A percentile compares a stretch with the other conserved stretches of the same genome.
Evolutionary conservation across 2,888 invertebrate genomes (phyloP).

Genomic region (Agonopterix subpropinquella): DNA sequence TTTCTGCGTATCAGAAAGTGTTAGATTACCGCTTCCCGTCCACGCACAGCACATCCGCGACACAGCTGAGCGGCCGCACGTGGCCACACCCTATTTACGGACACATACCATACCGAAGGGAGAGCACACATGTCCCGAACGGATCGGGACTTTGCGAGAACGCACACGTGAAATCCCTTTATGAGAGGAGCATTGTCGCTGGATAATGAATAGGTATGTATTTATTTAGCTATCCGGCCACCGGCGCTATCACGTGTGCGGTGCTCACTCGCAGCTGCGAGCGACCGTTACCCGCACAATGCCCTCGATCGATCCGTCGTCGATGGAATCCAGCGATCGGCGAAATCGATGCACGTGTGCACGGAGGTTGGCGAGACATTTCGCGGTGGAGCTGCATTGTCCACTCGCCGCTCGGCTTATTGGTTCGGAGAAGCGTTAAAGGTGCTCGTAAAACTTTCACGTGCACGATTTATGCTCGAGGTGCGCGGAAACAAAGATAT

Average conservation of each 20-base stretch:
- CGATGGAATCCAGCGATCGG: constrained; percentile 66
- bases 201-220: constrained; percentile 72
- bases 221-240: constrained; percentile 75
- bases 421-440: constrained; percentile 65
- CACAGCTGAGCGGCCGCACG: constrained; percentile 73
- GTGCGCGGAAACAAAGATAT: constrained; percentile 65
- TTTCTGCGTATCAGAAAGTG: constrained; percentile 57
- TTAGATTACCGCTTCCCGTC: constrained; percentile 72
- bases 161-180: constrained; percentile 74
- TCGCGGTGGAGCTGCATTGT: constrained; percentile 61
- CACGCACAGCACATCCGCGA: constrained; percentile 67
- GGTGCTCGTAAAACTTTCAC: constrained; percentile 74
- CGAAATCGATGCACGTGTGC: constrained; percentile 67
- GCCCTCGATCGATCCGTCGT: constrained; percentile 71
- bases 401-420: constrained; percentile 45
- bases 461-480: constrained; percentile 65
- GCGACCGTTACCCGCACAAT: constrained; percentile 74
- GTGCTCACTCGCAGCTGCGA: constrained; percentile 68
- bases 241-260: constrained; percentile 41
- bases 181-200: constrained; percentile 68
- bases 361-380: constrained; percentile 52
- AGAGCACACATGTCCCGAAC: constrained; percentile 73
- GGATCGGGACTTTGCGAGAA: constrained; percentile 71
- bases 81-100: constrained; percentile 76
- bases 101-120: constrained; percentile 62